A percentile compares a stretch with the other conserved stretches of the same genome.
Evolutionary conservation across 2,888 invertebrate species (phyloP).

Genomic region (Meloe dianella): DNA sequence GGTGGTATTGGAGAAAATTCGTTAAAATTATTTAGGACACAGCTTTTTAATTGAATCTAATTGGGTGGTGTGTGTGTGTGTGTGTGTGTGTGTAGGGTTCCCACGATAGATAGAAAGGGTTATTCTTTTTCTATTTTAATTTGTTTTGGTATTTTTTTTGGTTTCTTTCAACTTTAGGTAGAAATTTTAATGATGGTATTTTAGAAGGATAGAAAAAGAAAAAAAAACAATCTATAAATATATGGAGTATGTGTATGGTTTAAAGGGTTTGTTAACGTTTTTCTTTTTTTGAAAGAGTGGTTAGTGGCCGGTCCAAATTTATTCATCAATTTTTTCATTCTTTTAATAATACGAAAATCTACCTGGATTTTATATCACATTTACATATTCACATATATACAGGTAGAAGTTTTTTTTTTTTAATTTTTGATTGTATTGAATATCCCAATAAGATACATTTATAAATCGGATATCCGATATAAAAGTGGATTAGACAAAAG

Average conservation of each 20-base stretch:
- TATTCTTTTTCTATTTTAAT: not conserved
- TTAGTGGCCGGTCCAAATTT: not conserved
- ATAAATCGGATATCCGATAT: not conserved
- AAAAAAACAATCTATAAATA: not conserved
- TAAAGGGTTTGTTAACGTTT: not conserved
- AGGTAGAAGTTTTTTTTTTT: no score
- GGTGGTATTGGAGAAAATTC: no score
- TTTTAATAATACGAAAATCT: not conserved
- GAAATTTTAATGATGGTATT: constrained; percentile 4
- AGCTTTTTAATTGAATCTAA: no score
- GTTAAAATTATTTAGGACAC: no score
- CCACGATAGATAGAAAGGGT: no score
- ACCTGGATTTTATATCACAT: not conserved
- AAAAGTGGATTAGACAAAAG: not conserved
- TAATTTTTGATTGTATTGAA: no score
- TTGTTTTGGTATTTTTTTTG: not conserved
- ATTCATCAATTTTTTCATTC: not conserved
- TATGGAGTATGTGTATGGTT: not conserved
- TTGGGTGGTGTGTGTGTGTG: no score
- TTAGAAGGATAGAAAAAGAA: not conserved
- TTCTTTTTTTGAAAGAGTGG: not conserved
- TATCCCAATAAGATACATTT: no score
- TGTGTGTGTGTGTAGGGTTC: no score
- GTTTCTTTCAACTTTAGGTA: not conserved
- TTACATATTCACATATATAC: not conserved